Evolutionary conservation across 1,140 invertebrate species (phyloP).

Genomic region (Drosophila funebris): DNA sequence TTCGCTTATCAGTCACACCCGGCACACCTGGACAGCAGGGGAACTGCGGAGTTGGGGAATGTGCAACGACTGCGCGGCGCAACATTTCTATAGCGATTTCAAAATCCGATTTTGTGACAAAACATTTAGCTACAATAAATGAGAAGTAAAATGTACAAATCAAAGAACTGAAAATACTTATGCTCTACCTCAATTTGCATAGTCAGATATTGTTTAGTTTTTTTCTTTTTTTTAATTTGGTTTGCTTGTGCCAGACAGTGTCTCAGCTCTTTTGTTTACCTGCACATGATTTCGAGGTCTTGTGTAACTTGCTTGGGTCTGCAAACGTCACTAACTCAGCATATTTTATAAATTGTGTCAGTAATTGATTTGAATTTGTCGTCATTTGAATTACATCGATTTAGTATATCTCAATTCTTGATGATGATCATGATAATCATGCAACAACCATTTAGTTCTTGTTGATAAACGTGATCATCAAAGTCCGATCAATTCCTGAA

Average conservation of each 20-base stretch:
- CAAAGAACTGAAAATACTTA: not conserved
- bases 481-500: not conserved
- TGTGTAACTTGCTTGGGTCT: conserved; percentile 34
- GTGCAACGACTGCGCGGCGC: not conserved
- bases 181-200: conserved; percentile 10
- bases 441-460: not conserved
- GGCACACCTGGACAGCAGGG: not conserved
- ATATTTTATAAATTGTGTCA: conserved; percentile 47
- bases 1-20: conserved; percentile 45
- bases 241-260: conserved; percentile 4
- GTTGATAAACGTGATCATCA: not conserved
- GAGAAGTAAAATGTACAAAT: not conserved
- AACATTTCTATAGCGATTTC: conserved; percentile 7
- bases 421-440: not conserved
- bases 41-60: not conserved
- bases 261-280: conserved; percentile 35
- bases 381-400: not conserved
- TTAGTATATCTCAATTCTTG: not conserved
- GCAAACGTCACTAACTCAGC: conserved; percentile 24
- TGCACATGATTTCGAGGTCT: conserved; percentile 16
- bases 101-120: not conserved
- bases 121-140: not conserved
- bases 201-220: conserved; percentile 27
- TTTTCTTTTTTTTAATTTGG: not conserved
- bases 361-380: conserved; percentile 58